Conservation (phyloP, 2,888 invertebrate genomes). For the Pheosia gnoma region DNA sequence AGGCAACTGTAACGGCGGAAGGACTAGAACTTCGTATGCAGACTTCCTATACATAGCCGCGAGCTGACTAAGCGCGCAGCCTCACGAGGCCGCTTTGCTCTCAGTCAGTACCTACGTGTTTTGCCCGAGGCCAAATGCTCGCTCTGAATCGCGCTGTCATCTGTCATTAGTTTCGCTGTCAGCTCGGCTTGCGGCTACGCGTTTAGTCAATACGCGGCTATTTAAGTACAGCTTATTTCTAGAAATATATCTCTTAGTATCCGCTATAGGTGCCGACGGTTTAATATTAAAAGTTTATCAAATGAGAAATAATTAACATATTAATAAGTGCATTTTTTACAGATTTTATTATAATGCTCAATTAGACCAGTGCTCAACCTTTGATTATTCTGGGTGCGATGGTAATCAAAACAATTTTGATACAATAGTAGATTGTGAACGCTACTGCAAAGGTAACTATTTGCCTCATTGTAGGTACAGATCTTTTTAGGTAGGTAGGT, state of each 20-base stretch:
- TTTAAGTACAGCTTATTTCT: too few relatives aligned
- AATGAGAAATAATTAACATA: neutral
- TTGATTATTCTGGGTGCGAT: conserved; percentile 55
- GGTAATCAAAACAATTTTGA: conserved; percentile 63
- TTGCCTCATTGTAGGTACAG: neutral
- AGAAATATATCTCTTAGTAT: too few relatives aligned
- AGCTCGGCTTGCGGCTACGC: too few relatives aligned
- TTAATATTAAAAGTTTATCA: neutral
- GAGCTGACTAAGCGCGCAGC: too few relatives aligned
- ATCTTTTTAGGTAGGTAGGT: neutral
- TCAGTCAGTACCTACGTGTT: too few relatives aligned
- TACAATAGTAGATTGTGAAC: conserved; percentile 51
- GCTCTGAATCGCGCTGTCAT: too few relatives aligned
- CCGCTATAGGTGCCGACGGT: too few relatives aligned
- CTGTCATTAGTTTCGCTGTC: too few relatives aligned
- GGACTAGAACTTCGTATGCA: conserved; percentile 20
- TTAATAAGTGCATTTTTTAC: conserved; percentile 21
- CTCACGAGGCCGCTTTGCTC: too few relatives aligned
- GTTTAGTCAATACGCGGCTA: too few relatives aligned
- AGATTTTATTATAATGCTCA: conserved; percentile 63
- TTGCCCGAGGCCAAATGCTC: too few relatives aligned
- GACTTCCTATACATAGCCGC: neutral
- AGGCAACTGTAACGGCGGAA: conserved; percentile 46
- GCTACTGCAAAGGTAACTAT: conserved; percentile 61
- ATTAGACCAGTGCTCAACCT: conserved; percentile 52